A percentile compares a stretch with the other conserved stretches of the same genome.
phyloP scores from a whole-genome alignment of 2,113 vertebrate genomes.

The Motacilla tschutschensis region DNA sequence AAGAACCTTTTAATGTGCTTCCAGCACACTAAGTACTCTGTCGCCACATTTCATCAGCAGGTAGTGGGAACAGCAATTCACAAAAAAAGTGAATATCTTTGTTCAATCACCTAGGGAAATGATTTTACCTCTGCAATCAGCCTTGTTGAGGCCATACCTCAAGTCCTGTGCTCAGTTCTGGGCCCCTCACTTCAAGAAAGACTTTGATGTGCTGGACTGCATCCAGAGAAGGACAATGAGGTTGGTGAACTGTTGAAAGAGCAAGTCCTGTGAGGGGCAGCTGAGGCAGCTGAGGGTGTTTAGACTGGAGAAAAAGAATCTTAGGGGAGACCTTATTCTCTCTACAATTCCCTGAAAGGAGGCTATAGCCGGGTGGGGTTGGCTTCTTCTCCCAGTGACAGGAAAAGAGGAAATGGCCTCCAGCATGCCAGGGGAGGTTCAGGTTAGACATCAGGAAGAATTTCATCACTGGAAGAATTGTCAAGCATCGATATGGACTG shows the following conservation, averaged over 20 bases:
- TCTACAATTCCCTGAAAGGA: background rate
- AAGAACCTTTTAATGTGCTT: background rate
- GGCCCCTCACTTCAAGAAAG: background rate
- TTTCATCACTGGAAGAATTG: background rate
- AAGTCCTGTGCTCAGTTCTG: background rate
- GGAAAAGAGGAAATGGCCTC: background rate
- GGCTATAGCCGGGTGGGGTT: fast-evolving
- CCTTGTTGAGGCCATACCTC: background rate
- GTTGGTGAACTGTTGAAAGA: background rate
- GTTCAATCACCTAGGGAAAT: background rate
- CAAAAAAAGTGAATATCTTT: background rate
- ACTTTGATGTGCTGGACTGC: background rate
- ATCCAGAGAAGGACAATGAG: background rate
- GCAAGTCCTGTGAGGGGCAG: background rate
- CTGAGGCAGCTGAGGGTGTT: background rate
- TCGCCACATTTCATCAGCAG: background rate
- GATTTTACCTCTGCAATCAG: background rate
- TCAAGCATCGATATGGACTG: background rate
- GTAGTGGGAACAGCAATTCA: background rate
- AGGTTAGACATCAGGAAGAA: background rate
- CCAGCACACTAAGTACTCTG: background rate
- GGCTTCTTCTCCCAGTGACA: background rate
- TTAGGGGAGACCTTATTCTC: background rate
- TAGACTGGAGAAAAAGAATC: background rate
- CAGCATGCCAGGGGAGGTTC: background rate